These are phyloP conservation scores for Geodia barretti DNA, from an alignment of 37 sponge, comb jelly and placozoan species.

Conservation along the genomic window DNA sequence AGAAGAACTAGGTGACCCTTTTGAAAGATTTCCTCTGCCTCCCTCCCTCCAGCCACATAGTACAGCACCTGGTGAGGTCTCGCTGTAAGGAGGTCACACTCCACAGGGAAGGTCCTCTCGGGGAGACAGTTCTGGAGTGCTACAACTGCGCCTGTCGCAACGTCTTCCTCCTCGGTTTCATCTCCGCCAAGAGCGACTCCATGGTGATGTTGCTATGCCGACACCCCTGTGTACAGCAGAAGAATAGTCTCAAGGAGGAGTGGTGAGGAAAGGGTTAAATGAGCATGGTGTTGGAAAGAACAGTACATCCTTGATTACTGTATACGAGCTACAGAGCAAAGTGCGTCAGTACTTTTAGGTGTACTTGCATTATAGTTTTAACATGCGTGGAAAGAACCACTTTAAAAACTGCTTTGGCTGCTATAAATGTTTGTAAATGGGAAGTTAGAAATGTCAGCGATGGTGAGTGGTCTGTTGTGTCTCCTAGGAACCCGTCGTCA, in stretches of 20 bases:
- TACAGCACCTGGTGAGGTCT: slow-evolving; percentile 93
- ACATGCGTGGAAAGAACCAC: too few relatives aligned
- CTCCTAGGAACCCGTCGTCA: slow-evolving; percentile 73
- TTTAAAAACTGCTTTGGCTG: too few relatives aligned
- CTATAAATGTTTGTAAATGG: too few relatives aligned
- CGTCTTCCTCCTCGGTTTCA: slow-evolving; percentile 95
- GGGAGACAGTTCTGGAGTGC: slow-evolving; percentile 96
- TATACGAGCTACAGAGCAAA: too few relatives aligned
- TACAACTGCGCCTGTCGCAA: slow-evolving; percentile 97
- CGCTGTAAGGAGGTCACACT: slow-evolving; percentile 93
- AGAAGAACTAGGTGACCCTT: too few relatives aligned
- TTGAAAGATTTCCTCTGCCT: too few relatives aligned
- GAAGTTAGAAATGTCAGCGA: too few relatives aligned
- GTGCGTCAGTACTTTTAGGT: too few relatives aligned
- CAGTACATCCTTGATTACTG: too few relatives aligned
- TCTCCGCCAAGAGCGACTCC: slow-evolving; percentile 97
- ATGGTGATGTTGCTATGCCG: slow-evolving; percentile 96
- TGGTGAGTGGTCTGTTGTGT: too few relatives aligned
- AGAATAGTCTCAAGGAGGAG: slow-evolving; percentile 92
- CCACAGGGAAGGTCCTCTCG: slow-evolving; percentile 94
- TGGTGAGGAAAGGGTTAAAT: slow-evolving; percentile 79
- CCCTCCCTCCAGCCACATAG: slow-evolving; percentile 73
- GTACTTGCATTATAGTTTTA: too few relatives aligned
- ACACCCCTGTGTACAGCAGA: slow-evolving; percentile 92
- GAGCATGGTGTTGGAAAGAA: too few relatives aligned